Evolutionary conservation across 1,140 invertebrate species (phyloP).

Genomic region (Cataglyphis hispanica): DNA sequence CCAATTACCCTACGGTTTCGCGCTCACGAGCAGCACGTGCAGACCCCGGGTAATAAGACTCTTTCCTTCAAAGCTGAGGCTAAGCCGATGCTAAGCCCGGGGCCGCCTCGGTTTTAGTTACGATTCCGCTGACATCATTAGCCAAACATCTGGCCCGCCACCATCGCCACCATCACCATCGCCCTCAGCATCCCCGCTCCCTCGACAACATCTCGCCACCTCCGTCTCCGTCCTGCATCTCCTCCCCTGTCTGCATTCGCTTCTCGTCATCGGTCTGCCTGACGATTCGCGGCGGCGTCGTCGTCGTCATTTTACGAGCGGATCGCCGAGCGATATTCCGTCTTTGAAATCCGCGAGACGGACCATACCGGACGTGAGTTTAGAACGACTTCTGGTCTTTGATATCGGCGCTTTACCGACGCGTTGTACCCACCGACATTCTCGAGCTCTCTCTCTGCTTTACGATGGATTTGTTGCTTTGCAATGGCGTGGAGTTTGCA

Average conservation of each 20-base stretch:
- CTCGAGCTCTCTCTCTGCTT: constrained; percentile 7
- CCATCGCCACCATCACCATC: constrained; percentile 68
- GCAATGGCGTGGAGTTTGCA: constrained; percentile 8
- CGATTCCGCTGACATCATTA: constrained; percentile 86
- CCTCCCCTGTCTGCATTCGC: background rate
- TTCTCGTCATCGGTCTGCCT: constrained; percentile 39
- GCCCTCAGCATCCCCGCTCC: constrained; percentile 44
- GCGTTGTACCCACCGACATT: background rate
- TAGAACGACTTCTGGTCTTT: constrained; percentile 63
- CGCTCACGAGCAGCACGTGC: constrained; percentile 83
- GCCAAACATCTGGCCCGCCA: constrained; percentile 85
- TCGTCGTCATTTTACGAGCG: constrained; percentile 71
- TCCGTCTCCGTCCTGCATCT: constrained; percentile 28
- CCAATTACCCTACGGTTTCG: constrained; percentile 84
- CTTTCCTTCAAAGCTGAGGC: constrained; percentile 79
- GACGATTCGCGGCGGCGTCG: constrained; percentile 51
- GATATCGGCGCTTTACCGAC: constrained; percentile 66
- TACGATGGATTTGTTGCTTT: constrained; percentile 1
- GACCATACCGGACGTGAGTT: constrained; percentile 29
- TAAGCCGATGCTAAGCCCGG: constrained; percentile 77
- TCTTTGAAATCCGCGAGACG: constrained; percentile 63
- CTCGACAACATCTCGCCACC: constrained; percentile 45
- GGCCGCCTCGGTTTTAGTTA: constrained; percentile 83
- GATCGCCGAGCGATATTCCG: constrained; percentile 36
- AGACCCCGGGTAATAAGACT: constrained; percentile 83